phyloP scores from a whole-genome alignment of 2,888 invertebrate species.

The Hanleya hanleyi region DNA sequence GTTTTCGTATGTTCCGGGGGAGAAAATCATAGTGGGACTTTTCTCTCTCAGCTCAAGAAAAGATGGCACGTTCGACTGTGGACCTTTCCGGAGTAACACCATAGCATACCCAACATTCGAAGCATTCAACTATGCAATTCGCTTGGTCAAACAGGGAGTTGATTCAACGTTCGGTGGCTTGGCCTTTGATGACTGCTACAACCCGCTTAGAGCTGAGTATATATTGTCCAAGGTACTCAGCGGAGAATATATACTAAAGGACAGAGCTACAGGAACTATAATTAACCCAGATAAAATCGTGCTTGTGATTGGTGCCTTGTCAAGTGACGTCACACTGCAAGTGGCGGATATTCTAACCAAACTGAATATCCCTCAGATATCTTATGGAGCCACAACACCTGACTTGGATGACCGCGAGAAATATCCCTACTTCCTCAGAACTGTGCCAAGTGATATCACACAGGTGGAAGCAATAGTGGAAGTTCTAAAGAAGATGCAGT shows the following conservation, averaged over 20 bases:
- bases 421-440: conserved; percentile 65
- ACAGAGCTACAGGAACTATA: conserved; percentile 24
- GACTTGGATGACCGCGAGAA: conserved; percentile 57
- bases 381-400: conserved; percentile 59
- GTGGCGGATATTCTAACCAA: conserved; percentile 51
- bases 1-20: conserved; percentile 47
- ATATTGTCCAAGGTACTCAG: conserved; percentile 41
- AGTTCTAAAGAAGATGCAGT: conserved; percentile 51
- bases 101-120: conserved; percentile 56
- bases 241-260: conserved; percentile 33
- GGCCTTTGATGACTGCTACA: conserved; percentile 65
- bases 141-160: conserved; percentile 16
- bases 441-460: conserved; percentile 63
- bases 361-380: conserved; percentile 56
- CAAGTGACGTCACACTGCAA: conserved; percentile 59
- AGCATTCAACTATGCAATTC: conserved; percentile 48
- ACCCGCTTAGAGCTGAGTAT: conserved; percentile 38
- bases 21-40: conserved; percentile 56
- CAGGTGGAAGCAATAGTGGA: conserved; percentile 59
- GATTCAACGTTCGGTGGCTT: conserved; percentile 59
- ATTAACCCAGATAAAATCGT: conserved; percentile 47
- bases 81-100: conserved; percentile 45
- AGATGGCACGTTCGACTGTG: conserved; percentile 35
- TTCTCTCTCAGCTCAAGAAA: conserved; percentile 51
- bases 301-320: conserved; percentile 77